These are phyloP conservation scores for Reticulitermes lucifugus DNA, from an alignment of 2,888 invertebrate genomes.

Conservation along the genomic window DNA sequence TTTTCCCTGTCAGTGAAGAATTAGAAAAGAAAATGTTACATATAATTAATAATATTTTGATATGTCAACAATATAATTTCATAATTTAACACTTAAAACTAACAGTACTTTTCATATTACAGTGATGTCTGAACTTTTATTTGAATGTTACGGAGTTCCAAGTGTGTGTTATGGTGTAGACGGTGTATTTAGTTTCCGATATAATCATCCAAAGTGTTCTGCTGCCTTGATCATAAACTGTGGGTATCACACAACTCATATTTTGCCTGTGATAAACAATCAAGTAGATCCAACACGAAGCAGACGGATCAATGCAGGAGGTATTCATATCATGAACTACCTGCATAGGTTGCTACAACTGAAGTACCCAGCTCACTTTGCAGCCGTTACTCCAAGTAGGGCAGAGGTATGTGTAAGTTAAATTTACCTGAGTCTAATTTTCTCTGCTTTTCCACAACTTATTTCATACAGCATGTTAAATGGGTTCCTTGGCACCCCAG, in stretches of 20 bases:
- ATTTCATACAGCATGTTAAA: no score
- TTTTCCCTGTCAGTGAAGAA: neutral
- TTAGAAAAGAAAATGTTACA: neutral
- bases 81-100: no score
- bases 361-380: conserved; percentile 92
- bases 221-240: conserved; percentile 84
- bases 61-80: no score
- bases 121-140: conserved; percentile 95
- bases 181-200: conserved; percentile 78
- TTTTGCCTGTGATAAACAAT: conserved; percentile 84
- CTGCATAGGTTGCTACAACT: conserved; percentile 89
- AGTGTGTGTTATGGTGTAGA: conserved; percentile 90
- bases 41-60: no score
- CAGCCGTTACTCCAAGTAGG: conserved; percentile 86
- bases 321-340: conserved; percentile 86
- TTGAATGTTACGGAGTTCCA: conserved; percentile 92
- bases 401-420: conserved; percentile 71
- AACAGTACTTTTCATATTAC: conserved; percentile 58
- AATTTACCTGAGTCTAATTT: neutral
- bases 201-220: conserved; percentile 65
- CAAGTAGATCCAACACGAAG: conserved; percentile 76
- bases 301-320: conserved; percentile 88
- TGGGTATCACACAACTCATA: conserved; percentile 90
- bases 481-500: no score
- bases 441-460: neutral